Percentiles rank a stretch among this genome's conserved stretches.
These are phyloP conservation scores for Drosophila melanosoma DNA, from an alignment of 2,888 invertebrate genomes.

Conservation along the genomic window DNA sequence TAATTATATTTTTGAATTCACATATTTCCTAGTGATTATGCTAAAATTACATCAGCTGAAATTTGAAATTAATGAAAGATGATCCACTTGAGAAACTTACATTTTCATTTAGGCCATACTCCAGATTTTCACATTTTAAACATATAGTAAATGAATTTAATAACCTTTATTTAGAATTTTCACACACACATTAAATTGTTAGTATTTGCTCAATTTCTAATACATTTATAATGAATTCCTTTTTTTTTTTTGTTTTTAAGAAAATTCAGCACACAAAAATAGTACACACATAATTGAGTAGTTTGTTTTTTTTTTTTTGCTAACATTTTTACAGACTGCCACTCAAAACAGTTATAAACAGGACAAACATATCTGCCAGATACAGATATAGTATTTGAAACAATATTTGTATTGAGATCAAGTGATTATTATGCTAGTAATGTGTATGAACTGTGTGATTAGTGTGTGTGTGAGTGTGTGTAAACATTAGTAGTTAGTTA, in stretches of 20 bases:
- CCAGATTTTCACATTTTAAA: too few species aligned
- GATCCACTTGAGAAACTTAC: neutral
- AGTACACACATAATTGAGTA: constrained; percentile 49
- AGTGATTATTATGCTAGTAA: constrained; percentile 18
- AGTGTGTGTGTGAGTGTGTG: constrained; percentile 14
- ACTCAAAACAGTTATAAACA: constrained; percentile 42
- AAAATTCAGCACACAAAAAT: constrained; percentile 63
- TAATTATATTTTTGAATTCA: too few species aligned
- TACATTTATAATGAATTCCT: constrained; percentile 52
- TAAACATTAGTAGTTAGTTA: constrained; percentile 63
- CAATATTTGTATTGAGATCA: constrained; percentile 26
- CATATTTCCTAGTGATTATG: neutral
- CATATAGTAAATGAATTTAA: constrained; percentile 18
- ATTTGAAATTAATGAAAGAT: neutral
- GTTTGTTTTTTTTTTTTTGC: constrained; percentile 6
- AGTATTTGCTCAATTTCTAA: constrained; percentile 52
- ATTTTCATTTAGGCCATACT: neutral
- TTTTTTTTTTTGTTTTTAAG: constrained; percentile 8
- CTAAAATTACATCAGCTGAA: constrained; percentile 15
- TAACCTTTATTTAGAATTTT: constrained; percentile 59
- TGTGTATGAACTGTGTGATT: constrained; percentile 21
- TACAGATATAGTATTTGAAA: constrained; percentile 31
- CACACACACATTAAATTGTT: constrained; percentile 50
- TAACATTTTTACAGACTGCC: constrained; percentile 10
- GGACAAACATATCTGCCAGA: constrained; percentile 41